A percentile compares a stretch with the other conserved stretches of the same genome.
Evolutionary conservation across 2,888 invertebrate genomes (phyloP).

Genomic region (Heliconius aoede): DNA sequence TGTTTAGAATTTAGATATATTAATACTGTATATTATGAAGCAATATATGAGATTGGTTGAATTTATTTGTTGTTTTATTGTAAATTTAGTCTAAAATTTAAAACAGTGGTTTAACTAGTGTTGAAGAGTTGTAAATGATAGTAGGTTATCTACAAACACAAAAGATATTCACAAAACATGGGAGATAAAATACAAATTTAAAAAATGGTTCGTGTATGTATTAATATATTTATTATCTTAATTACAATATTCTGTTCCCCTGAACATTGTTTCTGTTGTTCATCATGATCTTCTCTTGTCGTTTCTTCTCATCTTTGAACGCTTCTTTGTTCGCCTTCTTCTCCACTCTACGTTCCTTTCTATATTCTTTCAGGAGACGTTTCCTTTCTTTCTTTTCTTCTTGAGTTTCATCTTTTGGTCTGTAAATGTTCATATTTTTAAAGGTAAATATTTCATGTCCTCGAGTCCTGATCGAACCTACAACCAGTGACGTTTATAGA

Average conservation of each 20-base stretch:
- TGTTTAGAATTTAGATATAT: conserved; percentile 2
- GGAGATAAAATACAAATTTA: no score
- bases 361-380: conserved; percentile 89
- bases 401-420: conserved; percentile 90
- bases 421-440: conserved; percentile 53
- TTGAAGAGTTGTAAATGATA: no score
- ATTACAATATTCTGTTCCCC: conserved; percentile 86
- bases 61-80: conserved; percentile 15
- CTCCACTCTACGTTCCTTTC: conserved; percentile 90
- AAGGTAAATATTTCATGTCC: no score
- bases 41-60: conserved; percentile 33
- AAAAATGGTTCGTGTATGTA: no score
- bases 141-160: no score
- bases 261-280: conserved; percentile 90
- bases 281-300: conserved; percentile 89
- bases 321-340: conserved; percentile 91
- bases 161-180: no score
- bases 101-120: no score
- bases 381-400: conserved; percentile 92
- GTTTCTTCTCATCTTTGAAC: conserved; percentile 93
- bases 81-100: no score
- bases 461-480: no score
- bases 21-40: conserved; percentile 25
- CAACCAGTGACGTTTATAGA: no score
- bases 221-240: conserved; percentile 12